Conservation (phyloP, 2,113 vertebrate species). For the Tragelaphus strepsiceros region DNA sequence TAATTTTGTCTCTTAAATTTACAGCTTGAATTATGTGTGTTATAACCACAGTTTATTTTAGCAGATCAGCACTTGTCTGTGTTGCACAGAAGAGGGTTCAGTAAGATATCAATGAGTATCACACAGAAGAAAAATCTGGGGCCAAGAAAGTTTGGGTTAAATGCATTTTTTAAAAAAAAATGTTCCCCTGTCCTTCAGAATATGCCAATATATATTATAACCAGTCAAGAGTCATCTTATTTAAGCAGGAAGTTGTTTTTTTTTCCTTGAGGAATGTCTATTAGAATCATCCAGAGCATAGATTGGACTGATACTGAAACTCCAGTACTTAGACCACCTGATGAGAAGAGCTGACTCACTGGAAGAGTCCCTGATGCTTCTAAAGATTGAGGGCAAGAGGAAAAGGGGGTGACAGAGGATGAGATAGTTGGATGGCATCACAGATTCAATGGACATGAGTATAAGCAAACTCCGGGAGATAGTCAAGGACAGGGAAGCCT, state of each 20-base stretch:
- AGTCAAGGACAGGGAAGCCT: neutral
- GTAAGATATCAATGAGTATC: neutral
- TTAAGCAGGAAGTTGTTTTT: neutral
- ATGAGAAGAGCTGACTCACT: neutral
- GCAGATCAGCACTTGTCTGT: conserved; percentile 1
- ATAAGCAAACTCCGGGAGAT: neutral
- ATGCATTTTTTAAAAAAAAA: neutral
- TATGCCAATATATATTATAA: neutral
- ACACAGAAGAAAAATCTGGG: neutral
- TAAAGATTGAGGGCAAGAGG: neutral
- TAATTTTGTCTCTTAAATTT: conserved; percentile 25
- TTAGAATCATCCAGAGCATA: neutral
- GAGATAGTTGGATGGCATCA: neutral
- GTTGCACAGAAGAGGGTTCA: neutral
- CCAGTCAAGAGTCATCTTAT: neutral
- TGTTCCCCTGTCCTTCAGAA: neutral
- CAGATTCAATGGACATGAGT: neutral
- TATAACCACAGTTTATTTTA: neutral
- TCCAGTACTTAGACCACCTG: neutral
- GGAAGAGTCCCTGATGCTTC: neutral
- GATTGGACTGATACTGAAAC: neutral
- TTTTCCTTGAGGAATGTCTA: neutral
- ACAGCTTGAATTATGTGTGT: conserved; percentile 25
- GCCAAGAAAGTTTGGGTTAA: neutral
- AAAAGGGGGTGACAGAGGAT: neutral